Base-by-base conservation (phyloP, 2,113 vertebrate species). In the Charina bottae region DNA sequence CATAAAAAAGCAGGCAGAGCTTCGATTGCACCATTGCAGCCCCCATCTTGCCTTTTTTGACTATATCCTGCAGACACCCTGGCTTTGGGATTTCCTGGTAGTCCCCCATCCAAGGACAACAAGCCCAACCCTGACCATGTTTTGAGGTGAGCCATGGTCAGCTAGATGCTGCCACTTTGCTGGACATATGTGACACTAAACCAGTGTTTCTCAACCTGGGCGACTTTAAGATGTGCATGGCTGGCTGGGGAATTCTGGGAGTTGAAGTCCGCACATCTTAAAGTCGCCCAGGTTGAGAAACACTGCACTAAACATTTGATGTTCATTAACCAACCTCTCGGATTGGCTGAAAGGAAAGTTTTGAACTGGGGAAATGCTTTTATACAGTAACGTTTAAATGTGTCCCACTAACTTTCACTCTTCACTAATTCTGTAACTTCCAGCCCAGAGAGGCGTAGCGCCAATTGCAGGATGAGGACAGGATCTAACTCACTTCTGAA, bases 401-500 rank as follows among this genome's bases (percentile, higher is more conserved):
- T 87, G 21, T 21, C 33, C 37, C 26, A 10, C 58, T 83, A 24
- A n/a, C 54, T 83, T 92, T 92, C 85, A 54, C 42, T 78, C 10
- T 83, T 49, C 9, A 26, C 26, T 59, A 46, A 64, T 88, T 88
- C 26, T 53, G 24, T 10, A 83, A 83, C 88, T 88, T 83, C 64
- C 86, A 92, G 23, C 58, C 85, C 33, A 68, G 33, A 78, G 54
- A 88, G 37, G 33, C 26, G n/a, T 42, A n/a, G 62, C 58, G 21
- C 26, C 87, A 92, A 53, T 68, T n/a, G 24, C 37, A 49, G 26
- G 83, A 56, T 49, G 15, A 21, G 62, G 33, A 72, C 4, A 83
- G 55, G 87, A 91, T 49, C 53, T 58, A 72, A 88, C 19, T 88
- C 54, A 83, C 53, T 26, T 46, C 86, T 83, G 55, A 83, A 92